Percentiles rank a stretch among this genome's conserved stretches.
Conservation (phyloP, 2,797 vertebrate genomes). For the Astyanax mexicanus region DNA sequence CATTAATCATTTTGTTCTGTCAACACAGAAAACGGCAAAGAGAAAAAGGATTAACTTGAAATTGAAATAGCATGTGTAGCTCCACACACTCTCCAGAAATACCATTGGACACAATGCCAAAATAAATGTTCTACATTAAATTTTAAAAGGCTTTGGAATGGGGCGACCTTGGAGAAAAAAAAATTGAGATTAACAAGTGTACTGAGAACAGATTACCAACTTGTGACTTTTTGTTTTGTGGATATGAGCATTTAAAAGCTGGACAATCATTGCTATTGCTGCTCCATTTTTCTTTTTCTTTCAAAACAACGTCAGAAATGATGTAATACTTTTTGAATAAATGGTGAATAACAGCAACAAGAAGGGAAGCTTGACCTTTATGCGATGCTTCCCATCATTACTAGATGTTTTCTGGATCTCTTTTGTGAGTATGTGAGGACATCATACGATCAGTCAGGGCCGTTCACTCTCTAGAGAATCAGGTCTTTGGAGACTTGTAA, state of each 20-base stretch:
- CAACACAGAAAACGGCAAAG: slow-evolving; percentile 47
- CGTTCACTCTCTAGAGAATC: slow-evolving; percentile 24
- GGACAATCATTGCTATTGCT: neutral
- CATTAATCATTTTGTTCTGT: slow-evolving; percentile 56
- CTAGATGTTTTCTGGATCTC: neutral
- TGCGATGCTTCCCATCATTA: slow-evolving; percentile 3
- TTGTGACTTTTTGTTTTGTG: neutral
- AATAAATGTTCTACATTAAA: slow-evolving; percentile 23
- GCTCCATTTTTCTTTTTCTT: too few species aligned
- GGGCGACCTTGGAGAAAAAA: neutral
- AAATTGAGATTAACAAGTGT: neutral
- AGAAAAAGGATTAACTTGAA: slow-evolving; percentile 50
- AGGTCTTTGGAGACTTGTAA: slow-evolving; percentile 25
- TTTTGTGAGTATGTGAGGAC: slow-evolving; percentile 17
- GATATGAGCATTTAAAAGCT: neutral
- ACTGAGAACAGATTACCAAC: slow-evolving; percentile 15
- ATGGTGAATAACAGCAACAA: neutral
- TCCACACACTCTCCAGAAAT: slow-evolving; percentile 32
- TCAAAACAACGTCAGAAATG: neutral
- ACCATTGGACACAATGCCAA: slow-evolving; percentile 8
- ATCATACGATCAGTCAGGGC: slow-evolving; percentile 25
- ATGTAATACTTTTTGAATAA: neutral
- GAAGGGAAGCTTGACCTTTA: neutral
- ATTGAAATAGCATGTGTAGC: slow-evolving; percentile 31
- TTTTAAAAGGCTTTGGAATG: slow-evolving; percentile 5